phyloP scores from a whole-genome alignment of 2,888 invertebrate species.

The Rhingia campestris region DNA sequence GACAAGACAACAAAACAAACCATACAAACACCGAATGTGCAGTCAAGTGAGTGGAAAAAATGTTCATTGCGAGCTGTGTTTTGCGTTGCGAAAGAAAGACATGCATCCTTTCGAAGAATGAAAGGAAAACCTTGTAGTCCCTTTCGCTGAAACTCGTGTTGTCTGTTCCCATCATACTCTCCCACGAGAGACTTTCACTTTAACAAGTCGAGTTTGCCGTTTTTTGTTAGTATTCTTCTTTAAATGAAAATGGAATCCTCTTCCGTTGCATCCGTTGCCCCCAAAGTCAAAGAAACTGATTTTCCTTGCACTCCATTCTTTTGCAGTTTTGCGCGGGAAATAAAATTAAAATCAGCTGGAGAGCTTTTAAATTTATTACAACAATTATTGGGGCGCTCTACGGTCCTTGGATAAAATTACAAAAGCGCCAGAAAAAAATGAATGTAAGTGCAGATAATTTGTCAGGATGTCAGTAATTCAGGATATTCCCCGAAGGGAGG shows the following conservation, averaged over 20 bases:
- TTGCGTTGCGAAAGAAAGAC: slow-evolving; percentile 4
- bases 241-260: slow-evolving; percentile 28
- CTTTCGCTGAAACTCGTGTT: slow-evolving; percentile 41
- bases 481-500: slow-evolving; percentile 4
- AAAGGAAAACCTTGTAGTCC: slow-evolving; percentile 62
- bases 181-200: slow-evolving; percentile 55
- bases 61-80: not conserved
- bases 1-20: not conserved
- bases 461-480: slow-evolving; percentile 54
- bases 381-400: slow-evolving; percentile 16
- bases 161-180: slow-evolving; percentile 3
- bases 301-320: slow-evolving; percentile 7
- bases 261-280: not conserved
- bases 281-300: not conserved
- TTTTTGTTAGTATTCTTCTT: too few relatives aligned
- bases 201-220: not conserved
- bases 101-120: slow-evolving; percentile 59
- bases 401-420: not conserved
- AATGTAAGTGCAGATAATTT: slow-evolving; percentile 44
- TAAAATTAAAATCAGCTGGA: slow-evolving; percentile 16
- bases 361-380: slow-evolving; percentile 48
- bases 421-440: slow-evolving; percentile 9
- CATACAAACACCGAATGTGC: not conserved
- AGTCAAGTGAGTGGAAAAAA: slow-evolving; percentile 31
- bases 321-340: not conserved